A percentile compares a stretch with the other conserved stretches of the same genome.
phyloP scores from a whole-genome alignment of 2,888 invertebrate species.

The Cataglyphis albicans region DNA sequence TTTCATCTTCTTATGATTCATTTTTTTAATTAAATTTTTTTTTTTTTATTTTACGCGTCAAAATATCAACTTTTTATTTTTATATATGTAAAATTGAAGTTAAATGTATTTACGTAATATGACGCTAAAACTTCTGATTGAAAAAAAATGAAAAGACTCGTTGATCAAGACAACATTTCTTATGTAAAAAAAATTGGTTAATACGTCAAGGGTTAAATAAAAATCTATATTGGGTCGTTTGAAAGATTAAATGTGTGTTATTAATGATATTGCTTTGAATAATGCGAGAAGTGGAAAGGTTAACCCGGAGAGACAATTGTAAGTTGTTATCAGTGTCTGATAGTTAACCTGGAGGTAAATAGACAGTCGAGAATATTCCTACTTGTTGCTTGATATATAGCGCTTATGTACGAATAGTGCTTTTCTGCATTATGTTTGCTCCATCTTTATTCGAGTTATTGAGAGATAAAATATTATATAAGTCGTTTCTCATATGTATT shows the following conservation, averaged over 20 bases:
- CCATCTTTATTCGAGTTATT: constrained; percentile 29
- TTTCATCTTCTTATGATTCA: too few species aligned
- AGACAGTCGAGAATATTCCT: constrained; percentile 24
- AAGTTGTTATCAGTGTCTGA: constrained; percentile 16
- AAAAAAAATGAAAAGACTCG: neutral
- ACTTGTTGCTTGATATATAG: constrained; percentile 38
- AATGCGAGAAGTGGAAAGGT: constrained; percentile 22
- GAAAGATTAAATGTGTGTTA: neutral
- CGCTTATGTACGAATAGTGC: neutral
- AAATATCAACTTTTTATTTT: neutral
- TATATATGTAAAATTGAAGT: neutral
- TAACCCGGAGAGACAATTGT: constrained; percentile 9
- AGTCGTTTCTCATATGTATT: neutral
- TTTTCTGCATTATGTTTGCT: neutral
- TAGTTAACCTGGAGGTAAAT: constrained; percentile 27
- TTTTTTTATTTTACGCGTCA: neutral
- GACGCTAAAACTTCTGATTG: neutral
- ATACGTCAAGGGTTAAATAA: neutral
- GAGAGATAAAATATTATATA: neutral
- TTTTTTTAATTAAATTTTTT: too few species aligned
- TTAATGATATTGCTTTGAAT: neutral
- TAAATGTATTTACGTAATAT: neutral
- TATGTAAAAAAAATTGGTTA: neutral
- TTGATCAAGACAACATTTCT: neutral
- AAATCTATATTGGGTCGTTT: neutral